Evolutionary conservation across 2,113 vertebrate genomes (phyloP), one percentile per base, ranked within the genome.

Genomic region (Malurus elegans): DNA sequence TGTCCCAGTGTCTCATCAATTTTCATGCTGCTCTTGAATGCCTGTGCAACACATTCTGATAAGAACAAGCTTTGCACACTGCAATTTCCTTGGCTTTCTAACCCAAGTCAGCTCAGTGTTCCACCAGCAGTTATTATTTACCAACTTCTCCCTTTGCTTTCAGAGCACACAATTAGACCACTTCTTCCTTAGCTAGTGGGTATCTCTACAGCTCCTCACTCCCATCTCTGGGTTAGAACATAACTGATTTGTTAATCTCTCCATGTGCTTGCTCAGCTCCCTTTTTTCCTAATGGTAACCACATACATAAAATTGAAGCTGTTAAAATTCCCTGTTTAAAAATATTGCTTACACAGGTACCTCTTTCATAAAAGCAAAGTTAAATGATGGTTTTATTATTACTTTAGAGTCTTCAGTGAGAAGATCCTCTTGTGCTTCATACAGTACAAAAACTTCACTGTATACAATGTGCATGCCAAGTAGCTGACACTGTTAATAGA

Each of bases 1-100:
- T 56, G 48, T 57, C 61, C 53, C 82, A 69, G n/a, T 81, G 86
- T 67, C 93, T 90, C 88, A 92, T 81, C 75, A 84, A 93, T 80
- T 96, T 93, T 79, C 75, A 83, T 0, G 3, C 67, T 88, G 38
- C 4, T 78, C 71, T 44, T 80, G 60, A 96, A 80, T 47, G 79
- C 32, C 58, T 70, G 51, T 20, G 3, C 47, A 88, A 54, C 47
- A 50, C 56, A 56, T 60, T 90, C 51, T 84, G 79, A 40, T 64
- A 83, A 86, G 50, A 79, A 73, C 0, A 1, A 80, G 67, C 34
- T 88, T 73, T 73, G 51, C 29, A 70, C 38, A 48, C 66, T 58
- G 31, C 38, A 42, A 51, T 92, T 92, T 92, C 42, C 82, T 66
- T 2, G 3, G 86, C 50, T 92, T 93, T 65, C 82, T 86, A 96